Percentiles rank a stretch among this genome's conserved stretches.
Evolutionary conservation across 2,797 vertebrate genomes (phyloP).

Genomic region (Poeciliopsis presidionis): DNA sequence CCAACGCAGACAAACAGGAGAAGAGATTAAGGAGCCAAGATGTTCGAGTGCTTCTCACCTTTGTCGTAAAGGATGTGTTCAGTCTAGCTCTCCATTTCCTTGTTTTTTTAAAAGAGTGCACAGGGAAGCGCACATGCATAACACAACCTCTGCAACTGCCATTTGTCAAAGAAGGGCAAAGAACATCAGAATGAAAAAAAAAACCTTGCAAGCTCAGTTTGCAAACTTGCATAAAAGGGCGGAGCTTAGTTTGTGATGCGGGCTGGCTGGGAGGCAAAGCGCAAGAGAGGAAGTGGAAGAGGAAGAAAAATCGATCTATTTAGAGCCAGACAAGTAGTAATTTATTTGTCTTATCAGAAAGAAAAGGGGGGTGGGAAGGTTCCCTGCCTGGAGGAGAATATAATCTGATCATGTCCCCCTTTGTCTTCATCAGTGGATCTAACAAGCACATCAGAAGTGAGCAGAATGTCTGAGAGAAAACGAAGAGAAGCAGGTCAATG

Average conservation of each 20-base stretch:
- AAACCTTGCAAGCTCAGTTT: slow-evolving; percentile 86
- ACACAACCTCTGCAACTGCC: slow-evolving; percentile 43
- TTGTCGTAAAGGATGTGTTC: slow-evolving; percentile 81
- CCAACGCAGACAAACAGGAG: slow-evolving; percentile 64
- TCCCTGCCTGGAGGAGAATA: slow-evolving; percentile 41
- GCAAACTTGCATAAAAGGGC: slow-evolving; percentile 91
- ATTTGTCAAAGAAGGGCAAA: slow-evolving; percentile 55
- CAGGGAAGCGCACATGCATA: slow-evolving; percentile 38
- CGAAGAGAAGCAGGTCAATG: slow-evolving; percentile 40
- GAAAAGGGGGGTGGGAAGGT: background rate
- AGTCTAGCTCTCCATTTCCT: slow-evolving; percentile 80
- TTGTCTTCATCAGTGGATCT: slow-evolving; percentile 40
- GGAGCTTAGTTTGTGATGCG: slow-evolving; percentile 83
- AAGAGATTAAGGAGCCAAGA: slow-evolving; percentile 65
- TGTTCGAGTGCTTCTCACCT: slow-evolving; percentile 84
- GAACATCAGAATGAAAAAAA: slow-evolving; percentile 29
- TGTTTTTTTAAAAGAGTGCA: slow-evolving; percentile 60
- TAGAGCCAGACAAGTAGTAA: slow-evolving; percentile 41
- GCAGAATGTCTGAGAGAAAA: slow-evolving; percentile 42
- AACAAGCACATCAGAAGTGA: slow-evolving; percentile 41
- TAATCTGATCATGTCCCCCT: slow-evolving; percentile 40
- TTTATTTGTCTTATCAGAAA: slow-evolving; percentile 42
- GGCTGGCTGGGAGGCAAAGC: slow-evolving; percentile 79
- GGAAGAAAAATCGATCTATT: slow-evolving; percentile 44
- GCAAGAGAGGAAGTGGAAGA: slow-evolving; percentile 65